Conservation (phyloP, 1,140 invertebrate genomes). For the Gryon sp. region DNA sequence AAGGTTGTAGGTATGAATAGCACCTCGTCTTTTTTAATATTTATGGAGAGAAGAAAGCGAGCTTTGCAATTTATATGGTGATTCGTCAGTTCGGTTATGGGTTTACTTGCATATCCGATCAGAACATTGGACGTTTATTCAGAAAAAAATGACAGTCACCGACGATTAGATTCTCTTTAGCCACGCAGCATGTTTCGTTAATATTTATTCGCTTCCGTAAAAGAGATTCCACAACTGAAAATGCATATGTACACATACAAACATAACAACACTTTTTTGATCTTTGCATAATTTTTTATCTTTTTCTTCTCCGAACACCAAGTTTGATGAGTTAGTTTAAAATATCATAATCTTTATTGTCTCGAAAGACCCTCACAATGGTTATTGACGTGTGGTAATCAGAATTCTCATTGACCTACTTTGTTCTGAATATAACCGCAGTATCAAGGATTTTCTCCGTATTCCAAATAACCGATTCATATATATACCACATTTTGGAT, state of each 20-base stretch:
- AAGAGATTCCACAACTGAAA: too few species aligned
- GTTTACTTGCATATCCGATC: constrained; percentile 57
- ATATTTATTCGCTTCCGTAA: constrained; percentile 18
- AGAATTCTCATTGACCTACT: constrained; percentile 64
- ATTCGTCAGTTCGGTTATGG: constrained; percentile 61
- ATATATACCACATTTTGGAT: constrained; percentile 16
- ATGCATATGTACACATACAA: too few species aligned
- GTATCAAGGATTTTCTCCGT: constrained; percentile 36
- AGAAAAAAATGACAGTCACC: constrained; percentile 23
- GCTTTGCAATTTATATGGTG: constrained; percentile 66
- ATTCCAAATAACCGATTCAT: constrained; percentile 33
- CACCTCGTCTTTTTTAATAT: constrained; percentile 66
- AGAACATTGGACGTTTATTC: constrained; percentile 13
- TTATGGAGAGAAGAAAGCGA: constrained; percentile 56
- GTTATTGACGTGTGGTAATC: constrained; percentile 62
- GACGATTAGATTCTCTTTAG: constrained; percentile 16
- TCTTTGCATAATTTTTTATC: too few species aligned
- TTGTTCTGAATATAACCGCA: constrained; percentile 50
- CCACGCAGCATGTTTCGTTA: constrained; percentile 6
- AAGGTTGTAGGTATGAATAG: constrained; percentile 60
- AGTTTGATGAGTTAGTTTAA: constrained; percentile 52
- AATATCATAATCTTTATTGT: constrained; percentile 60
- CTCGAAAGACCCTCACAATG: constrained; percentile 41
- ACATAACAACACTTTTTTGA: too few species aligned
- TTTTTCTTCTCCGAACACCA: too few species aligned